Evolutionary conservation across 1,140 invertebrate species (phyloP), one percentile per base, ranked within the genome.

Genomic region (Drosophila fuyamai): DNA sequence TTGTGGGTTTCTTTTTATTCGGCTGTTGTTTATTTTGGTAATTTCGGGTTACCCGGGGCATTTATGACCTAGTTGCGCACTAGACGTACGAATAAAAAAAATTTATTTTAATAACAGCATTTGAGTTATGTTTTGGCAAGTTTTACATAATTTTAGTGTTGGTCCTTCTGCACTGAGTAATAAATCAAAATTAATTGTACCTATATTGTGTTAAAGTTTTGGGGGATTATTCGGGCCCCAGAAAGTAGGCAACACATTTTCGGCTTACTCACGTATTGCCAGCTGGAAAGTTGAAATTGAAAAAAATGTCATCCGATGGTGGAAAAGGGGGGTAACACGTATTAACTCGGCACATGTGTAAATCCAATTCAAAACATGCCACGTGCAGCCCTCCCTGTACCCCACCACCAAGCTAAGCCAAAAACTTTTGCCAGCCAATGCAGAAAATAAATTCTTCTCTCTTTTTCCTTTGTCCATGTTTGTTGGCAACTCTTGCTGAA

Each of bases 351-450:
- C 83, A 86, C 83, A 86, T 86, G 83, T 86, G 83, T 86, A 88
- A 86, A 86, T 83, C 80, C 79, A 83, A 83, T 88, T 83, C 83
- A 86, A 83, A 86, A 88, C 83, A 83, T 76, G 83, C 76, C 83
- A 85, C 82, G 82, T 85, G 73, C 68, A 56, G 48, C 59, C 48
- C 40, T 27, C 44, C 27, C 27, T 41, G 4, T 1, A 10, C 44
- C 18, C 12, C 16, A 29, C 16, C 13, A n/a, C 18, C 38, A 14
- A 50, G 36, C 40, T 32, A 29, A 36, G 63, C 41, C 43, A 71
- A 58, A 70, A 71, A 71, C 51, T 71, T 71, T 71, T 71, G 36
- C 67, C 65, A 71, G 65, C 65, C 67, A 71, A 70, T 71, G 67
- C 67, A 71, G 27, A 71, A 67, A 73, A 73, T 68, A 68, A 79